These are phyloP conservation scores for Ctenochaetus hawaiiensis DNA, from an alignment of 2,797 vertebrate genomes.

Conservation along the genomic window DNA sequence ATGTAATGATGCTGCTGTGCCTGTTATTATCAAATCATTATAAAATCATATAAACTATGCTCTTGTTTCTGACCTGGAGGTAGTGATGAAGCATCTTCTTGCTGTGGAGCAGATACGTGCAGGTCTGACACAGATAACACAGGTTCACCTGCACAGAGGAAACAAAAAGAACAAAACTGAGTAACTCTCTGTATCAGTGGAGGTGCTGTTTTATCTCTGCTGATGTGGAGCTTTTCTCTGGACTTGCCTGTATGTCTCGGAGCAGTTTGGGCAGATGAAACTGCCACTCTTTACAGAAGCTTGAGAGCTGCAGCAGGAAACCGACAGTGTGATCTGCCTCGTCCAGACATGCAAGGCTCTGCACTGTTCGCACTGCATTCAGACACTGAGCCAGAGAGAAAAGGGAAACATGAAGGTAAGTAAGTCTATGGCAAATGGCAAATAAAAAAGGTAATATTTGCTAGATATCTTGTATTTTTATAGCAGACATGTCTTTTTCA, in stretches of 20 bases:
- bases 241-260: constrained; percentile 90
- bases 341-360: constrained; percentile 94
- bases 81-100: constrained; percentile 99
- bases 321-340: constrained; percentile 98
- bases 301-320: constrained; percentile 97
- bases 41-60: neutral
- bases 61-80: constrained; percentile 89
- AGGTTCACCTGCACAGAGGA: constrained; percentile 89
- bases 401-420: neutral
- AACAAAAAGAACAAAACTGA: neutral
- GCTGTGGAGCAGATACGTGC: constrained; percentile 96
- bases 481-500: too few species aligned
- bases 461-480: too few species aligned
- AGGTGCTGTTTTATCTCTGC: neutral
- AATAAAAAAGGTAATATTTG: too few species aligned
- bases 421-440: neutral
- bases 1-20: neutral
- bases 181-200: neutral
- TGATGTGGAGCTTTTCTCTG: neutral
- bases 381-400: constrained; percentile 88
- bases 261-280: constrained; percentile 97
- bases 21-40: neutral
- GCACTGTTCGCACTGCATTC: constrained; percentile 94
- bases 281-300: constrained; percentile 97
- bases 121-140: constrained; percentile 97